These are phyloP conservation scores for Geococcyx californianus DNA, from an alignment of 2,113 vertebrate genomes.

Conservation along the genomic window DNA sequence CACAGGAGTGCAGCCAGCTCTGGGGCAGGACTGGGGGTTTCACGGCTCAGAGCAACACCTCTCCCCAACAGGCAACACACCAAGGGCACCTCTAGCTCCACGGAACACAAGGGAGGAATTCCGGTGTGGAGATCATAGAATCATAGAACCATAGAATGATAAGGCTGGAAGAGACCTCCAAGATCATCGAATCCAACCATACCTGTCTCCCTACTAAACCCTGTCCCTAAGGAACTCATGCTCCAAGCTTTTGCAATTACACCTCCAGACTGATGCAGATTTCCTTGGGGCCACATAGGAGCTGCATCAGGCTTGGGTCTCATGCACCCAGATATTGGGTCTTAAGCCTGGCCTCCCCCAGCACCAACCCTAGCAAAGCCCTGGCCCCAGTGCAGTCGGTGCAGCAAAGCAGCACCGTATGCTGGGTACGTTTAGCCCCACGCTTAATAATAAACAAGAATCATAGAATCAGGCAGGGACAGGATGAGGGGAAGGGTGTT, in stretches of 20 bases:
- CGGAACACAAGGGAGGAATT: rapidly evolving
- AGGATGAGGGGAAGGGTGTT: no score
- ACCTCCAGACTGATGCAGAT: not conserved
- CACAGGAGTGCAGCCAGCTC: rapidly evolving
- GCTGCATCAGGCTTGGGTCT: not conserved
- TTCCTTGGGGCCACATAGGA: not conserved
- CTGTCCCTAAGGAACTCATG: no score
- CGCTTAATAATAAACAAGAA: rapidly evolving
- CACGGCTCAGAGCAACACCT: not conserved
- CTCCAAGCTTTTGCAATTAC: not conserved
- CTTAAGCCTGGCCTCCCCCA: not conserved
- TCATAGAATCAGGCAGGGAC: no score
- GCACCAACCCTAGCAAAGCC: rapidly evolving
- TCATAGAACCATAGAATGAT: no score
- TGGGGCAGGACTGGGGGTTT: not conserved
- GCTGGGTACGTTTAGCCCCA: rapidly evolving
- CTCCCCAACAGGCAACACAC: not conserved
- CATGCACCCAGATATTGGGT: not conserved
- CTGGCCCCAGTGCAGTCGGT: rapidly evolving
- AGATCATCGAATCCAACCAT: no score
- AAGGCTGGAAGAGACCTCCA: no score
- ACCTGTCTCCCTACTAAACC: no score
- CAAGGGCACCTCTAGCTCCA: not conserved
- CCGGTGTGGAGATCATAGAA: no score
- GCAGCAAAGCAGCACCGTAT: not conserved